Evolutionary conservation across 2,797 vertebrate genomes (phyloP), one percentile per base, ranked within the genome.

Genomic region (Myotis planiceps): DNA sequence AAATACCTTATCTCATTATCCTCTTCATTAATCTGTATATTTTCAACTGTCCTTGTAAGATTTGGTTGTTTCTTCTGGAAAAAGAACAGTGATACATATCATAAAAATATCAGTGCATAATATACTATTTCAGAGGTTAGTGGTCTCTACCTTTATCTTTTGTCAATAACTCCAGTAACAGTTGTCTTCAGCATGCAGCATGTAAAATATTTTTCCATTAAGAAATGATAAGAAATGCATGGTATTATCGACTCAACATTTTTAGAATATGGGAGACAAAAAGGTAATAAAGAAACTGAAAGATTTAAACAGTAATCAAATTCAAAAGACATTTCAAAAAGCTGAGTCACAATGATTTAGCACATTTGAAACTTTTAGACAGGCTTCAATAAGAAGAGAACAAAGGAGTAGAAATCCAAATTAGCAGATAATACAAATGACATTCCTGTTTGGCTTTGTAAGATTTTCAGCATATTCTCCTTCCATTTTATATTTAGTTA

Each of bases 1-100:
- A 88, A 86, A 89, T 98, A 99, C 98, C 98, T 99, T 98, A 98
- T 99, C 90, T 99, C 98, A 96, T 98, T 99, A 97, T 98, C 98
- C 53, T 98, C 98, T 98, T 98, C 98, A 93, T 96, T 98, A 98
- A 97, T 98, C 82, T 98, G 98, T 89, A 96, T 97, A 95, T 96
- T 97, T 97, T 98, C 98, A 97, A 95, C 95, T 97, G 98, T 94
- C 95, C 98, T 96, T 97, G 98, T 97, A 96, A 98, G 98, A 98
- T 96, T 98, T 63, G 98, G 97, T 97, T 98, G 98, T 94, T 93
- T 98, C 98, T 98, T 99, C 98, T 99, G 96, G 65, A 63, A 97
- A 97, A 80, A 97, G 97, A 98, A 96, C 51, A 92, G 97, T 79
- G 66, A 94, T 58, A 95, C 47, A 83, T 75, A 34, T 74, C 4